Percentiles rank a stretch among this genome's conserved stretches.
These are phyloP conservation scores for Sinocyclocheilus anophthalmus DNA, from an alignment of 2,113 vertebrate genomes.

Conservation along the genomic window DNA sequence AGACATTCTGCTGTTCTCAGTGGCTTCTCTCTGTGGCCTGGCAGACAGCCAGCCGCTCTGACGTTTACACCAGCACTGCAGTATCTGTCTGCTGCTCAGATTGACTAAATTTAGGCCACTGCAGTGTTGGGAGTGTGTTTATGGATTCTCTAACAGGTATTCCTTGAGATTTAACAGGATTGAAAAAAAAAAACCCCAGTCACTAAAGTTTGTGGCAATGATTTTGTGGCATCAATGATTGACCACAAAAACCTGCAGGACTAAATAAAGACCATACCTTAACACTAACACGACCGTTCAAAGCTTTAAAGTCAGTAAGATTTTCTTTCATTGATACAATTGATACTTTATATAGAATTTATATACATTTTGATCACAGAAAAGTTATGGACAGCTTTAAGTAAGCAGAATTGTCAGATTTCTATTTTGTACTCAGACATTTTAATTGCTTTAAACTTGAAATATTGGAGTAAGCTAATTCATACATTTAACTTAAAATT, in stretches of 20 bases:
- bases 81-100: background rate
- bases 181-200: background rate
- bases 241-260: background rate
- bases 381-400: no score
- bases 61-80: background rate
- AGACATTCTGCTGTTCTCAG: slow-evolving; percentile 43
- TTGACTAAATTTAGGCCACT: background rate
- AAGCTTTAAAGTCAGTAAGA: background rate
- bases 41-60: slow-evolving; percentile 2
- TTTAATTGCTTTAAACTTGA: no score
- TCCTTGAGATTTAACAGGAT: background rate
- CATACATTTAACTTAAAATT: no score
- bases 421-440: no score
- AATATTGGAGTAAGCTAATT: no score
- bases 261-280: background rate
- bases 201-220: background rate
- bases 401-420: no score
- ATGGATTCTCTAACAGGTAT: background rate
- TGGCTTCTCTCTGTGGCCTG: background rate
- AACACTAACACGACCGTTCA: background rate
- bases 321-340: background rate
- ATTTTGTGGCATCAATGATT: background rate
- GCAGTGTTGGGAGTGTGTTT: background rate
- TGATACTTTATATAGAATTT: background rate
- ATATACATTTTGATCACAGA: no score